Evolutionary conservation across 2,797 vertebrate species (phyloP).

Genomic region (Centroberyx gerrardi): DNA sequence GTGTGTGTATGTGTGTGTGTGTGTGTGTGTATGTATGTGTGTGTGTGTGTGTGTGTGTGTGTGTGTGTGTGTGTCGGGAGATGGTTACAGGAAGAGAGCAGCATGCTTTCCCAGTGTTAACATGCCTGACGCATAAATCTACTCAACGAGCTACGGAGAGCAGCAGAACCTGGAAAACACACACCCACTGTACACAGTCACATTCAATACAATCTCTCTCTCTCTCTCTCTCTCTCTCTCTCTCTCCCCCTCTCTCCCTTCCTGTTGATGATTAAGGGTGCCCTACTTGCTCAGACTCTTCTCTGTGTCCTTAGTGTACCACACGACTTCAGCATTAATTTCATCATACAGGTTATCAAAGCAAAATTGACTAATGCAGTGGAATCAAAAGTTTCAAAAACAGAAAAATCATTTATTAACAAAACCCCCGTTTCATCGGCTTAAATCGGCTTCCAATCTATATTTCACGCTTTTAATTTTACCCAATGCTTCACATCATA

Average conservation of each 20-base stretch:
- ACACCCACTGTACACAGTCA: conserved; percentile 30
- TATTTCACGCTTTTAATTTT: no score
- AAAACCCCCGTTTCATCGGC: no score
- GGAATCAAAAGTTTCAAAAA: no score
- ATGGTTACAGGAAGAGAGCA: conserved; percentile 24
- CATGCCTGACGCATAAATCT: conserved; percentile 52
- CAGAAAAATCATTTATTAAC: no score
- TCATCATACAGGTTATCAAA: not conserved
- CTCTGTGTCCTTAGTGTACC: not conserved
- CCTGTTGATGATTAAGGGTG: not conserved
- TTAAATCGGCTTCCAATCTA: no score
- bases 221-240: conserved; percentile 10
- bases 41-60: conserved; percentile 8
- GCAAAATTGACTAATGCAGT: no score
- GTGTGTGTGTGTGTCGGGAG: not conserved
- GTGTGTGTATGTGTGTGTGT: conserved; percentile 11
- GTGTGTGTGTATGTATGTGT: conserved; percentile 4
- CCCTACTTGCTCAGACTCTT: not conserved
- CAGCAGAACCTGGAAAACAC: conserved; percentile 29
- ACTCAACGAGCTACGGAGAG: conserved; percentile 37
- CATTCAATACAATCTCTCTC: conserved; percentile 8
- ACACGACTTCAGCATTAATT: not conserved
- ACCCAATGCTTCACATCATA: not conserved
- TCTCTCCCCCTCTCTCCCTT: not conserved
- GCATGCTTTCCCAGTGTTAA: conserved; percentile 30